Percentiles rank a stretch among this genome's conserved stretches.
These are phyloP conservation scores for Pangasius macronema DNA, from an alignment of 2,797 vertebrate species.

Conservation along the genomic window DNA sequence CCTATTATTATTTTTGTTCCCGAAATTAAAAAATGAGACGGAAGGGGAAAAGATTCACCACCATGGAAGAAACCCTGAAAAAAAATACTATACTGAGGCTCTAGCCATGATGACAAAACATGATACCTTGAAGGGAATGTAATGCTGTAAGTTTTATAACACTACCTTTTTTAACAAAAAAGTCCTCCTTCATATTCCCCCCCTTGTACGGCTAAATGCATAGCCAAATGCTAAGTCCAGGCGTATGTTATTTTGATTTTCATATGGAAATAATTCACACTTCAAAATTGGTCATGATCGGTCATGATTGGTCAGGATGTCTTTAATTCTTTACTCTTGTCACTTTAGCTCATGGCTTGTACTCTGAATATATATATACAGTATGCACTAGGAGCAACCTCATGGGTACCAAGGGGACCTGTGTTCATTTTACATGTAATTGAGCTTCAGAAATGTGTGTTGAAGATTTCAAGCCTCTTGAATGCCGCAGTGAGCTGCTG, in stretches of 20 bases:
- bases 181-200: too few species aligned
- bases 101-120: too few species aligned
- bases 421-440: constrained; percentile 10
- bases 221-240: not conserved
- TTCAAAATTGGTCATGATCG: not conserved
- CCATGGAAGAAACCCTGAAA: too few species aligned
- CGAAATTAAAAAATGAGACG: too few species aligned
- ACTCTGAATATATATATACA: constrained; percentile 6
- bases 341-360: not conserved
- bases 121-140: too few species aligned
- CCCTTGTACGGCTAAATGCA: not conserved
- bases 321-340: not conserved
- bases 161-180: too few species aligned
- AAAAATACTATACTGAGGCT: too few species aligned
- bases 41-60: too few species aligned
- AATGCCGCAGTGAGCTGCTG: constrained; percentile 64
- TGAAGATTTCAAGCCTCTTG: not conserved
- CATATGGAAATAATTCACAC: not conserved
- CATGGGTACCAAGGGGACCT: not conserved
- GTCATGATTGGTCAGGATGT: too few species aligned
- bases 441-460: constrained; percentile 10
- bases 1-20: too few species aligned
- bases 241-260: not conserved
- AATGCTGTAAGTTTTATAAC: too few species aligned
- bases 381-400: not conserved